Conservation (phyloP, 2,797 vertebrate species). For the Erithacus rubecula region DNA sequence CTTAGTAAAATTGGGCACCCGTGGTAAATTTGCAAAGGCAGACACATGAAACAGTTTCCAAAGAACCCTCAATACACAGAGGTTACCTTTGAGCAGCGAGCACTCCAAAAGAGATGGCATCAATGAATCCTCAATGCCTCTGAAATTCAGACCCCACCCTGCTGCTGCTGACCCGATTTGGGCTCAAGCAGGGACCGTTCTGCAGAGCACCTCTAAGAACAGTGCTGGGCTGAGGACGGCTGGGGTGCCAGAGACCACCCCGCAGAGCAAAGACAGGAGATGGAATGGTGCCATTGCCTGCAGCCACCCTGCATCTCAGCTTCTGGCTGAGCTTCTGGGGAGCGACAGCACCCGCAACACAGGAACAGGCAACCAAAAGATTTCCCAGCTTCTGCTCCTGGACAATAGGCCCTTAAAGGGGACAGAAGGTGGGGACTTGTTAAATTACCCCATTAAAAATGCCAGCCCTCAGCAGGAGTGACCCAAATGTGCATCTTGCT, state of each 20-base stretch:
- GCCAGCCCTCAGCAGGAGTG: background rate
- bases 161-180: rapidly evolving
- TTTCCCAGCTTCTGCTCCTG: background rate
- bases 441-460: background rate
- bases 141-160: background rate
- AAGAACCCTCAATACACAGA: background rate
- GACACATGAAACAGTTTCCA: background rate
- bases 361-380: background rate
- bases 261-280: background rate
- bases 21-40: background rate
- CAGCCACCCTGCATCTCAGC: background rate
- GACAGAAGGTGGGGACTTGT: background rate
- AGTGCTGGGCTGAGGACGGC: rapidly evolving
- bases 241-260: background rate
- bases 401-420: background rate
- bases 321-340: background rate
- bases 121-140: rapidly evolving
- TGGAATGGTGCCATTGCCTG: background rate
- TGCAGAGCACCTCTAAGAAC: background rate
- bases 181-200: background rate
- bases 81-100: background rate
- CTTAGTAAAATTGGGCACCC: background rate
- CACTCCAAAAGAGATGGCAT: background rate
- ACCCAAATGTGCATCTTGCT: background rate
- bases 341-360: background rate